Evolutionary conservation across 1,140 invertebrate genomes (phyloP), one percentile per base, ranked within the genome.

Genomic region (Lepidurus arcticus): DNA sequence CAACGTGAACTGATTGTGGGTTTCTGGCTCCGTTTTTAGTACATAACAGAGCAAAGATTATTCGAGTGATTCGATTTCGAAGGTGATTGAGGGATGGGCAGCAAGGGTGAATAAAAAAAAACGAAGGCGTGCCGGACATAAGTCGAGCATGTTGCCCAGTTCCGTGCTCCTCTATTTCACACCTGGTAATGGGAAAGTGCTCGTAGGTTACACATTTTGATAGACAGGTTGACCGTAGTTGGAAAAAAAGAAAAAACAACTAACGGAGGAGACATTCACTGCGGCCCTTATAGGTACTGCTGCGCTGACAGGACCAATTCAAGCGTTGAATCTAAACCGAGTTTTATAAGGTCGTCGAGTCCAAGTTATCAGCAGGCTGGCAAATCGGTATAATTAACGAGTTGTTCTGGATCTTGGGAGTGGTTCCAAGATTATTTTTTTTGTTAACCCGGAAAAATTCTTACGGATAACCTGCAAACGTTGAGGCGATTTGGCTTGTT

Each of bases 191-290:
- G 4, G 53, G 4, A 65, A 65, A 65, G 53, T 65, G 21, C 8
- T 65, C 53, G 21, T 65, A 13, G 8, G 34, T 34, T 34, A 34
- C 34, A 34, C 34, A 13, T 34, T 73, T 21, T 73, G 73, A 42
- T 74, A 42, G 73, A 74, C 11, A 74, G 43, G 21, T 24, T 74
- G 73, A 74, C 73, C 11, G 16, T 42, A 13, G 43, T 74, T 74
- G 26, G 26, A 21, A n/a, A 42, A 16, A 74, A 74, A 26, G 11
- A 6, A 16, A 75, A 34, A 9, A 16, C 74, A 75, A 75, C 21
- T 75, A 75, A 7, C 74, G 34, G 24, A 7, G 74, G 2, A n/a
- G 42, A 75, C 42, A n/a, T 34, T 34, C 34, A 34, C 34, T 34
- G 34, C 3, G 34, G 34, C 34, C 34, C 34, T 34, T 4, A 34